Conservation (phyloP, 1,140 invertebrate species). For the Polypedilum pembai region DNA sequence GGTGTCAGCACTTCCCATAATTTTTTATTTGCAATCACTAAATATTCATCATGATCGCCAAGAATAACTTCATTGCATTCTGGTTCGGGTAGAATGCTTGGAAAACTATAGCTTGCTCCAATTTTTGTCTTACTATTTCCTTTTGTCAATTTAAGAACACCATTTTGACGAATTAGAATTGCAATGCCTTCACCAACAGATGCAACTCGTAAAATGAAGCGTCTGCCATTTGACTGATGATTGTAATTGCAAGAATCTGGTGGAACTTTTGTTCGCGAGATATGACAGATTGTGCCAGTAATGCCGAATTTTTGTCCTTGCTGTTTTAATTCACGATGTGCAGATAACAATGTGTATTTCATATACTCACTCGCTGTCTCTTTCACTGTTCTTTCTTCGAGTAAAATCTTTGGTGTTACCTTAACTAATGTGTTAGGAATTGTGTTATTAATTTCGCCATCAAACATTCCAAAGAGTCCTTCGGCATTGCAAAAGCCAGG, state of each 20-base stretch:
- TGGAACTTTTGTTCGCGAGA: slow-evolving; percentile 50
- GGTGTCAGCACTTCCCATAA: slow-evolving; percentile 69
- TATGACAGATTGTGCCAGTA: slow-evolving; percentile 63
- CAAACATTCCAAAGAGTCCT: slow-evolving; percentile 73
- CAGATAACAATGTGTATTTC: slow-evolving; percentile 71
- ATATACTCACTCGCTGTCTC: slow-evolving; percentile 72
- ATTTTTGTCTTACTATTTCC: slow-evolving; percentile 52
- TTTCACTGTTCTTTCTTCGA: slow-evolving; percentile 71
- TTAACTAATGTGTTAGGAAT: slow-evolving; percentile 60
- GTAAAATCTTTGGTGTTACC: slow-evolving; percentile 62
- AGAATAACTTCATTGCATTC: slow-evolving; percentile 62
- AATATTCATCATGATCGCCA: slow-evolving; percentile 71
- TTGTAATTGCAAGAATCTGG: slow-evolving; percentile 45
- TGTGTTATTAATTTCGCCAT: slow-evolving; percentile 62
- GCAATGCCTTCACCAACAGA: slow-evolving; percentile 64
- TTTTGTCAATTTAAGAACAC: slow-evolving; percentile 50
- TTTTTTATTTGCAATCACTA: slow-evolving; percentile 69
- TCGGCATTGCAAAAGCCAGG: slow-evolving; percentile 69
- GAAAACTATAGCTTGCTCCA: slow-evolving; percentile 56
- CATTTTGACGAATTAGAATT: slow-evolving; percentile 57
- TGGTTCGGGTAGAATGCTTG: slow-evolving; percentile 62
- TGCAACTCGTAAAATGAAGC: slow-evolving; percentile 60
- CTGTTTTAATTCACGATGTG: slow-evolving; percentile 65
- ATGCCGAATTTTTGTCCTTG: slow-evolving; percentile 61
- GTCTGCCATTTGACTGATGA: slow-evolving; percentile 38